Conservation (phyloP, 2,113 vertebrate genomes). For the Puffinus mauretanicus region DNA sequence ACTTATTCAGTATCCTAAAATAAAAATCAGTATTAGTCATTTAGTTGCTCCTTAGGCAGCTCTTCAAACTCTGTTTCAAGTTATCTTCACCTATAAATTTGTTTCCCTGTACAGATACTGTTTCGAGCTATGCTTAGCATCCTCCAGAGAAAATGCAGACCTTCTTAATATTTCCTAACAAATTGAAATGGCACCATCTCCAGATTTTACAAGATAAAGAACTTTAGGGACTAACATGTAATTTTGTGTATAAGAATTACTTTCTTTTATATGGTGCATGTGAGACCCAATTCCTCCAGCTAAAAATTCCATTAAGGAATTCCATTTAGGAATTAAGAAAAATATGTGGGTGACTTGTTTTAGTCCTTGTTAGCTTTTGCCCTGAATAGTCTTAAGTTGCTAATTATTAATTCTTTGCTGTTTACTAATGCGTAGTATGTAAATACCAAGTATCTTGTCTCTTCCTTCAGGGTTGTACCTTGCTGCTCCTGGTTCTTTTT, state of each 20-base stretch:
- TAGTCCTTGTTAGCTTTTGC: neutral
- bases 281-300: neutral
- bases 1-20: neutral
- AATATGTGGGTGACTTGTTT: neutral
- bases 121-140: neutral
- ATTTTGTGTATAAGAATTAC: neutral
- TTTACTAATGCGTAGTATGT: neutral
- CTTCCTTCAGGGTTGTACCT: conserved; percentile 85
- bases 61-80: neutral
- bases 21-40: neutral
- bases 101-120: neutral
- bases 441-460: neutral
- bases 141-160: neutral
- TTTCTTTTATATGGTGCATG: neutral
- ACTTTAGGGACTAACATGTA: neutral
- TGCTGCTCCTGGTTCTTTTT: conserved; percentile 90
- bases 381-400: neutral
- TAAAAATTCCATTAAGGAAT: neutral
- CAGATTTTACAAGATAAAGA: neutral
- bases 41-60: neutral
- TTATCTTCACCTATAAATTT: neutral
- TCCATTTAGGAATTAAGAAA: neutral
- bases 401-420: neutral
- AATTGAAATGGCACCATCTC: neutral
- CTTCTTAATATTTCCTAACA: neutral